Base-by-base conservation (phyloP, 37 sponge, comb jelly and placozoan species). In the Lycopodina hypogea region DNA sequence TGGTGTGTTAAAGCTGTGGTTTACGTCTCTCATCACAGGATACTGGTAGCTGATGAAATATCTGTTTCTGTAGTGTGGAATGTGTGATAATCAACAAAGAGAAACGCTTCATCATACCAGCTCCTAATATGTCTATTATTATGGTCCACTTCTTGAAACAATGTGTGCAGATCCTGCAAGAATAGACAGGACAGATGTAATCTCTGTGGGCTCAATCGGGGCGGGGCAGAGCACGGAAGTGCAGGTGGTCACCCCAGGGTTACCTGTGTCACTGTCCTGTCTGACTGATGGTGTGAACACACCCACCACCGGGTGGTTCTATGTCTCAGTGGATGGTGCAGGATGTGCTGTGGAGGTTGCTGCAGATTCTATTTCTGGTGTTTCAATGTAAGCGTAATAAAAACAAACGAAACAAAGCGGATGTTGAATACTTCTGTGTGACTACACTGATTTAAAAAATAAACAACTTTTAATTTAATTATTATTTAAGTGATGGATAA, bases 101-200 rank as follows among this genome's bases (percentile, higher is more conserved):
- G 9, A 4, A 45, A 4, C 48, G 4, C 48, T 45, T 45, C 48
- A 4, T 45, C n/a, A n/a, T n/a, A n/a, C n/a, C n/a, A n/a, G n/a
- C n/a, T n/a, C n/a, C 8, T 45, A 45, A 6, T 58, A 14, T 14
- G 26, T 58, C 3, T 19, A 18, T 6, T 58, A 58, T 58, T 58
- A 18, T 18, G 3, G 2, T 58, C 14, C 9, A 14, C 59, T 58
- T 58, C 59, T 24, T 58, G 26, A 26, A 11, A 52, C 15, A 58
- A 65, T 33, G 35, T 32, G 35, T 65, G 30, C 56, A 73, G 74
- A 73, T 42, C 74, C 74, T 26, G 74, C 74, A 2, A 30, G 32
- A 30, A 28, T 73, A 29, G 19, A 73, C 35, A 51, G 56, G 24
- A 6, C 32, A 53, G 19, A 1, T 52, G 15, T 33, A 12, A 7